Conservation (phyloP, 1,140 invertebrate genomes). For the Pinna nobilis region DNA sequence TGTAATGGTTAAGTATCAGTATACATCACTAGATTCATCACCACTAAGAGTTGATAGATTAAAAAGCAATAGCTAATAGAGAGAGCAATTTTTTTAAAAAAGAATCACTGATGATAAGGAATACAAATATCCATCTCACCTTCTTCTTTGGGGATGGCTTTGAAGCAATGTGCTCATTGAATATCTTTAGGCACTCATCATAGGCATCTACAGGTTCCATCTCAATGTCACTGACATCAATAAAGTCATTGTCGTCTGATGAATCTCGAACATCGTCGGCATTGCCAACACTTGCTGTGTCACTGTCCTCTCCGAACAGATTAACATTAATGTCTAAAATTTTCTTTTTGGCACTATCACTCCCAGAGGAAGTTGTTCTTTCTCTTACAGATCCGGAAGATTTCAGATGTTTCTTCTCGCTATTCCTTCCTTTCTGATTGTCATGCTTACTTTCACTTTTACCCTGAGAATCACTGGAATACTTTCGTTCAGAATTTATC, state of each 20-base stretch:
- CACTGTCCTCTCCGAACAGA: constrained; percentile 62
- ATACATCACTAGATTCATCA: too few relatives aligned
- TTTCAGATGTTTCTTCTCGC: too few relatives aligned
- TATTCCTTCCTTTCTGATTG: constrained; percentile 19
- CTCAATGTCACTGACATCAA: constrained; percentile 60
- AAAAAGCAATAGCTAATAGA: too few relatives aligned
- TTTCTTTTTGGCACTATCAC: constrained; percentile 40
- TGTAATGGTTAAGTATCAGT: too few relatives aligned
- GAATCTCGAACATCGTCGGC: constrained; percentile 27
- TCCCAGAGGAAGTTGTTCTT: constrained; percentile 10
- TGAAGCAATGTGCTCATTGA: constrained; percentile 76
- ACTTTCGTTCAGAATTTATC: not conserved
- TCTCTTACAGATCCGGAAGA: too few relatives aligned
- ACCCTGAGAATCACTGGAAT: too few relatives aligned
- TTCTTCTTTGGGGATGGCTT: not conserved
- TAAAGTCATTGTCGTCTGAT: constrained; percentile 14
- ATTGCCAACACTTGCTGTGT: too few relatives aligned
- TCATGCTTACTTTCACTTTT: constrained; percentile 5
- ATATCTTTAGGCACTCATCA: constrained; percentile 85
- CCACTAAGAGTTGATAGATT: too few relatives aligned
- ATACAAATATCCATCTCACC: constrained; percentile 5
- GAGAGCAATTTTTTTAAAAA: too few relatives aligned
- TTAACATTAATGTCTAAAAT: constrained; percentile 55
- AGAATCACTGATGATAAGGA: too few relatives aligned
- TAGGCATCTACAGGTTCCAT: constrained; percentile 79